A percentile compares a stretch with the other conserved stretches of the same genome.
Evolutionary conservation across 2,113 vertebrate species (phyloP).

Genomic region (Coptodon rendalli): DNA sequence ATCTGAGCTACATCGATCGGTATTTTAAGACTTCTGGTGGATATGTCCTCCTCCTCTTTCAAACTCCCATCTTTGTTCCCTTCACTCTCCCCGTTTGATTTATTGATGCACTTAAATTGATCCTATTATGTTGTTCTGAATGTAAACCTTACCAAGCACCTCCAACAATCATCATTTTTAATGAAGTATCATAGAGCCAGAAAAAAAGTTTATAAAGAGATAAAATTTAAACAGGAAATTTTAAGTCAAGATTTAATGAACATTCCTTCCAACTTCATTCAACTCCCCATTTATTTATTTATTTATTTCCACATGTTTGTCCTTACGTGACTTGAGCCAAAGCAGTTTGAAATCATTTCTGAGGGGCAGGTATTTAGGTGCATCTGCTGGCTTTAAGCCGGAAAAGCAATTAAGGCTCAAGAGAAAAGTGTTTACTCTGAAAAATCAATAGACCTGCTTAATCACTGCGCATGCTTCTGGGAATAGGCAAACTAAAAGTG

Average conservation of each 20-base stretch:
- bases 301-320: background rate
- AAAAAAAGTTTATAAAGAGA: background rate
- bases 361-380: background rate
- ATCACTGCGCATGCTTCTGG: background rate
- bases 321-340: background rate
- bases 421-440: background rate
- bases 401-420: background rate
- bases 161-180: background rate
- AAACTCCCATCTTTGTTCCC: background rate
- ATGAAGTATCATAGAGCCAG: background rate
- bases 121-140: background rate
- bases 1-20: rapidly evolving
- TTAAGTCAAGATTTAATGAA: background rate
- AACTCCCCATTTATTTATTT: background rate
- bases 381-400: background rate
- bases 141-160: background rate
- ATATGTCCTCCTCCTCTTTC: background rate
- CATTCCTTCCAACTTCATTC: background rate
- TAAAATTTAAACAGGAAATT: background rate
- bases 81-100: background rate
- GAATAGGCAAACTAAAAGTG: background rate
- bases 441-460: background rate
- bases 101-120: background rate
- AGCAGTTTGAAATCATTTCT: background rate
- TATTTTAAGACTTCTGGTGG: background rate